Evolutionary conservation across 2,888 invertebrate genomes (phyloP), one percentile per base, ranked within the genome.

Genomic region (Lycophotia porphyrea): DNA sequence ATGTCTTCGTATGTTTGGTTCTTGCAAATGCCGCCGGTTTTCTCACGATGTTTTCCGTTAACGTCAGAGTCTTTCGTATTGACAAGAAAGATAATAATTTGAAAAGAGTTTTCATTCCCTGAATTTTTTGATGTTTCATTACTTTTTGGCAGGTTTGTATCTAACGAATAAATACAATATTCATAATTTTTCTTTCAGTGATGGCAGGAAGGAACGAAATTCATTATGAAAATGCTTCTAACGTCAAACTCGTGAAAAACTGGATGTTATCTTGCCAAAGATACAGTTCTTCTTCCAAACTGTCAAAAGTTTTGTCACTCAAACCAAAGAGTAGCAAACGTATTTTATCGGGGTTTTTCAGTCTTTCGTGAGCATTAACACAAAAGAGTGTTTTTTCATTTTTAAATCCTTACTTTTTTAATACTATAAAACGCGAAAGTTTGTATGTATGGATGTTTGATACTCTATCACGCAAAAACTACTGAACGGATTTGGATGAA

Each of bases 271-370:
- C 64, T 66, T 39, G 15, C 52, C 7, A 67, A 55, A 67, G 52
- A 74, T 63, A 80, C 60, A 61, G 31, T 66, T 52, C 42, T 42
- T 67, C 44, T 64, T 60, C 39, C 21, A 42, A 79, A 81, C 61
- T 63, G 61, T 76, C 69, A 70, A 67, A 81, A 81, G 65, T 80
- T 81, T 66, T 21, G 39, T 55, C 47, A n/a, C 42, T 44, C n/a
- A 42, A 65, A 49, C 21, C 18, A 21, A 55, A 27, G 15, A 76
- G 63, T 68, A 64, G n/a, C 47, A 55, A 66, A 42, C 13, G 24
- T 64, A 74, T 68, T 63, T 68, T 42, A 61, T 52, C 65, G 21
- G 18, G 27, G 44, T 24, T 60, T 60, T 65, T 31, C 42, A 27
- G 4, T n/a, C 24, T 78, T 66, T 74, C 34, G 15, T 15, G n/a